Evolutionary conservation across 2,888 invertebrate genomes (phyloP), one percentile per base, ranked within the genome.

Genomic region (Alentia gelatinosa): DNA sequence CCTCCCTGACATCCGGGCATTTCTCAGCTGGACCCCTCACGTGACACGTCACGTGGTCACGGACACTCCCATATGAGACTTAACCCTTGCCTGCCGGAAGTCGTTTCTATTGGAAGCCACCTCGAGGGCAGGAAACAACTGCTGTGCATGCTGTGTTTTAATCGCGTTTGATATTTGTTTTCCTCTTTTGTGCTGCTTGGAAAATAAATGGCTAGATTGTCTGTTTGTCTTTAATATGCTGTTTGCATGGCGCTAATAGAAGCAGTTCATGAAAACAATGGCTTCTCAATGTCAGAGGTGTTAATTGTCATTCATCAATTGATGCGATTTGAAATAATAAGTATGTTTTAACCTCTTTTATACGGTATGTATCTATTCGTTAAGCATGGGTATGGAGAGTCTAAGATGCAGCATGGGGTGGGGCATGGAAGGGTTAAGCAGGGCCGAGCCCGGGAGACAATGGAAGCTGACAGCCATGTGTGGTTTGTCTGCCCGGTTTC

Each of bases 11-110:
- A 68, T 68, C 68, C 68, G 68, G 68, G 68, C 68, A 26, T 26
- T 68, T 68, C 68, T 68, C 68, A n/a, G 68, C 68, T 68, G 68
- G 68, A 68, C 56, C n/a, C 23, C n/a, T n/a, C n/a, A n/a, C n/a
- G n/a, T n/a, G n/a, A n/a, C 47, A 26, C 68, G 68, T 30, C 68
- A 68, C 68, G 26, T 68, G 23, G 68, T 68, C 68, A 68, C 26
- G 68, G 56, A 30, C 30, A 68, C 68, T 30, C 47, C 47, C n/a
- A n/a, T n/a, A n/a, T n/a, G 30, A 12, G 68, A 68, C 68, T 68
- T 68, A 68, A 68, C 68, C 68, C 68, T 68, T 68, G 30, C 26
- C 56, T n/a, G n/a, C 68, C 68, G 68, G 68, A 68, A 68, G 68
- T 68, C 0, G n/a, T 12, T n/a, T n/a, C 56, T 19, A 19, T 56